Evolutionary conservation across 2,797 vertebrate species (phyloP).

Genomic region (Somateria mollissima): DNA sequence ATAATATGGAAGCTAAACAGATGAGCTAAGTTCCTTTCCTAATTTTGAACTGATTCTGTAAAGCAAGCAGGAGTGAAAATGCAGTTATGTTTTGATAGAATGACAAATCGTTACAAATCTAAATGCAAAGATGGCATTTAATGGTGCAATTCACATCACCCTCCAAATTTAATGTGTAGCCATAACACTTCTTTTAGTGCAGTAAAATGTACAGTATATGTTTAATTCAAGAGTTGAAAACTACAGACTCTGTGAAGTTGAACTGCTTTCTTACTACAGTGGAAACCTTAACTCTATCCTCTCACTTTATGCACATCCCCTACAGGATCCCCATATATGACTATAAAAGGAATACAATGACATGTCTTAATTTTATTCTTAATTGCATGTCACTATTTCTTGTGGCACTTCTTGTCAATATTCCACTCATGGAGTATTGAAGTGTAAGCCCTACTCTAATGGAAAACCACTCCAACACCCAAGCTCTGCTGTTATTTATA

Average conservation of each 20-base stretch:
- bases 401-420: neutral
- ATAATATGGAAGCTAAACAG: neutral
- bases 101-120: neutral
- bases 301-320: neutral
- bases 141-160: neutral
- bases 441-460: neutral
- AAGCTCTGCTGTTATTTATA: neutral
- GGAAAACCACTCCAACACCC: neutral
- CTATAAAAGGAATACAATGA: neutral
- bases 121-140: slow-evolving; percentile 17
- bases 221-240: slow-evolving; percentile 11
- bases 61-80: slow-evolving; percentile 14
- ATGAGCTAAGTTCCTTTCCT: neutral
- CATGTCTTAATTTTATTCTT: neutral
- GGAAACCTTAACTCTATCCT: neutral
- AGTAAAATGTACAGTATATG: neutral
- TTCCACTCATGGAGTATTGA: neutral
- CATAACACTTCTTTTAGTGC: neutral
- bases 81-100: neutral
- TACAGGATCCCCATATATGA: neutral
- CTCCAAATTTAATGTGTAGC: neutral
- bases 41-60: neutral
- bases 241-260: neutral
- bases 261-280: neutral
- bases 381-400: neutral